These are phyloP conservation scores for Limnephilus marmoratus DNA, from an alignment of 2,888 invertebrate genomes.

Conservation along the genomic window DNA sequence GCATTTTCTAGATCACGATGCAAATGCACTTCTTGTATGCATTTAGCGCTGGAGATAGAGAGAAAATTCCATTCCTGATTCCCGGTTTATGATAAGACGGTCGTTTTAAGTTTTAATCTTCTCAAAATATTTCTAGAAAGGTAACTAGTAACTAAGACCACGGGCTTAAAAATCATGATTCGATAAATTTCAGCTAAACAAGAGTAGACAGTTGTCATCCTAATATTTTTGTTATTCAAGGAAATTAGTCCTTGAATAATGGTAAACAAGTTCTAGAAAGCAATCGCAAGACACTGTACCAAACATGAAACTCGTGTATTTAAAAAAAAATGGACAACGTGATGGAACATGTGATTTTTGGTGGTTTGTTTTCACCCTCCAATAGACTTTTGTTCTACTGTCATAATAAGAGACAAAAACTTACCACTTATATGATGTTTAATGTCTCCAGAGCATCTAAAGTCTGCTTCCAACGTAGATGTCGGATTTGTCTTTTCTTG, in stretches of 20 bases:
- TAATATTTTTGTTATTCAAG: neutral
- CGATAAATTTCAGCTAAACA: no score
- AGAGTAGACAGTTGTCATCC: no score
- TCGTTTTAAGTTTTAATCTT: no score
- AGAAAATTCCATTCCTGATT: no score
- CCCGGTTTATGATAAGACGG: no score
- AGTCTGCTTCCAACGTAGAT: neutral
- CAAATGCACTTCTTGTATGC: no score
- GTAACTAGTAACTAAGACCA: neutral
- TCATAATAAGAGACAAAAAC: neutral
- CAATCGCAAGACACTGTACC: neutral
- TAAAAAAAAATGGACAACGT: neutral
- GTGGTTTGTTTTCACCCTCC: neutral
- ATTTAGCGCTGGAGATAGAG: no score
- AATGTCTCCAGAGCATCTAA: neutral
- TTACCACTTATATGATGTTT: neutral
- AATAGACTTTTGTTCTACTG: neutral
- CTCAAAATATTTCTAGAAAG: no score
- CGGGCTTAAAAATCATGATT: neutral
- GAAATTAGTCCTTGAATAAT: neutral
- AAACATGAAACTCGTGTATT: no score
- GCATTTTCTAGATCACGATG: no score
- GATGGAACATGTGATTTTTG: neutral
- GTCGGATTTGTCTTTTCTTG: neutral
- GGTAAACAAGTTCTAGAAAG: neutral